phyloP scores from a whole-genome alignment of 2,888 invertebrate species.

The Dorcus hopei region DNA sequence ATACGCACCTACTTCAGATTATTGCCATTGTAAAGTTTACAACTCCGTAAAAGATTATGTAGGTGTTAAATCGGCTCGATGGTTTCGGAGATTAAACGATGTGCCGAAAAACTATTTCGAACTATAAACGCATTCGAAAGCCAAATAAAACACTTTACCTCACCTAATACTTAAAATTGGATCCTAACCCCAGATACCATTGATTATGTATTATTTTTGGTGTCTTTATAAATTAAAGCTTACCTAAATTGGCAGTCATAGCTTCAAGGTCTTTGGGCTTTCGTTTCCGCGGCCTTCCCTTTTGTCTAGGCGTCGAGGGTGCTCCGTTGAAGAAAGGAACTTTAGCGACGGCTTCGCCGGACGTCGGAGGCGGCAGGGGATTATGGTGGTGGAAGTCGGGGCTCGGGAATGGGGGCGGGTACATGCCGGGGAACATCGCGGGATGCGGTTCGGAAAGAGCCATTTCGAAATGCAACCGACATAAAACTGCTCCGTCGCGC shows the following conservation, averaged over 20 bases:
- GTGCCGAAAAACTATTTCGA: no score
- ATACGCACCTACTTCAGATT: constrained; percentile 21
- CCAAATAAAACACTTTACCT: no score
- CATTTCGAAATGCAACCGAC: constrained; percentile 71
- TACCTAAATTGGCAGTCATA: constrained; percentile 82
- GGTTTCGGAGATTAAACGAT: no score
- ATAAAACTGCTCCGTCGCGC: constrained; percentile 82
- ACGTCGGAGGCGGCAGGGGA: constrained; percentile 57
- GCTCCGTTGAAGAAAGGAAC: constrained; percentile 58
- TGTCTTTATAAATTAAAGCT: constrained; percentile 42
- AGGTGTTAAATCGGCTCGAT: constrained; percentile 20
- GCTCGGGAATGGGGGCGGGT: constrained; percentile 49
- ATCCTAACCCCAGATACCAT: no score
- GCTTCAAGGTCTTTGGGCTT: constrained; percentile 88
- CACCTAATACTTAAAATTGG: no score
- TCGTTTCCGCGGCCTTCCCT: constrained; percentile 89
- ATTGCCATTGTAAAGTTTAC: constrained; percentile 23
- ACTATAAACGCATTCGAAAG: no score
- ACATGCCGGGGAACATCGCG: constrained; percentile 36
- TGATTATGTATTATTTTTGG: no score
- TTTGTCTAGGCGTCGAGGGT: constrained; percentile 75
- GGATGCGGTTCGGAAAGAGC: constrained; percentile 36
- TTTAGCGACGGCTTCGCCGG: constrained; percentile 36
- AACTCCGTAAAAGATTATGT: constrained; percentile 16
- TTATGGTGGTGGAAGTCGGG: constrained; percentile 51